These are phyloP conservation scores for Proctacanthus coquilletti DNA, from an alignment of 1,140 invertebrate genomes.

Conservation along the genomic window DNA sequence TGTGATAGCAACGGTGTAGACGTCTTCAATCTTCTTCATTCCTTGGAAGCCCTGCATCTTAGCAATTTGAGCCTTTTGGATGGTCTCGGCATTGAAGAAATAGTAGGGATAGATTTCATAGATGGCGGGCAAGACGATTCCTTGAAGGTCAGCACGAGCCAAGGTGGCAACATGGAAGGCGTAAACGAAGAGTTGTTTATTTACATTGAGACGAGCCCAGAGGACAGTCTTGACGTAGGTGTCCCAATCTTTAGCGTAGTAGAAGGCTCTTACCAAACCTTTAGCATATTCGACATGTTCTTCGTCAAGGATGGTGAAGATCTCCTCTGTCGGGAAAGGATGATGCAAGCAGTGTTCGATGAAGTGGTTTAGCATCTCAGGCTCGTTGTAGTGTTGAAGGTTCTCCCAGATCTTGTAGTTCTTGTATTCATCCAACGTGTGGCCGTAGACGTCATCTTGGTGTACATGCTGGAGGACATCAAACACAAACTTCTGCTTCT, in stretches of 20 bases:
- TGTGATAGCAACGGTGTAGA: conserved; percentile 32
- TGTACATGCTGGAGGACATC: conserved; percentile 36
- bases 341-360: conserved; percentile 31
- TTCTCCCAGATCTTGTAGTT: conserved; percentile 33
- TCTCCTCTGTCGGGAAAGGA: conserved; percentile 34
- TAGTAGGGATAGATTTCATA: conserved; percentile 47
- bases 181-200: conserved; percentile 42
- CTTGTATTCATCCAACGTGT: conserved; percentile 31
- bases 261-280: conserved; percentile 39
- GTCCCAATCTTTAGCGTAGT: conserved; percentile 45
- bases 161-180: conserved; percentile 39
- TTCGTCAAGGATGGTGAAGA: conserved; percentile 37
- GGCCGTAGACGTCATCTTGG: conserved; percentile 33
- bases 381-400: conserved; percentile 28
- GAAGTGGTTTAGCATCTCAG: conserved; percentile 32
- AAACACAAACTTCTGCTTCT: conserved; percentile 38
- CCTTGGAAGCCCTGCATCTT: conserved; percentile 39
- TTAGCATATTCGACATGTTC: conserved; percentile 34
- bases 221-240: conserved; percentile 45
- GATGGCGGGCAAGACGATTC: conserved; percentile 39
- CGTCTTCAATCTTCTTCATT: conserved; percentile 31
- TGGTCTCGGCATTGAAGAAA: conserved; percentile 39
- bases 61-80: conserved; percentile 36
- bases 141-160: conserved; percentile 37
- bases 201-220: conserved; percentile 40